Base-by-base conservation (phyloP, 2,888 invertebrate species). In the Aphelenchoides bicaudatus region DNA sequence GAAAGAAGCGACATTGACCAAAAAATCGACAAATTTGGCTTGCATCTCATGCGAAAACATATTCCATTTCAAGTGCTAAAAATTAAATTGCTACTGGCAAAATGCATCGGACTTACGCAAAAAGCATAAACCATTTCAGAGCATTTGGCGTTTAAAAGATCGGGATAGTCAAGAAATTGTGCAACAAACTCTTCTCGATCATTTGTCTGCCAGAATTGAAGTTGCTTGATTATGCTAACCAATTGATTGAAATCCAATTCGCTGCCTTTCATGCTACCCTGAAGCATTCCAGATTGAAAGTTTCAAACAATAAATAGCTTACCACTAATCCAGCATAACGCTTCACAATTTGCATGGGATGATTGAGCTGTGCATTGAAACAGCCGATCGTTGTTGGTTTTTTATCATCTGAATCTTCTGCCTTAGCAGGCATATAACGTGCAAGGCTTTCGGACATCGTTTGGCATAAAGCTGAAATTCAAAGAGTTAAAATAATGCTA, bases 131-230 rank as follows among this genome's bases (percentile, higher is more conserved):
- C 69, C 16, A 74, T 51, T 1, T 31, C 39, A 0, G 60, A 56
- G 23, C 68, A 72, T 43, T 61, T 56, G 3, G 39, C 57, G 23
- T 72, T 68, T 48, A 74, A 54, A 1, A 63, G 43, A 50, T 69
- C 64, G n/a, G 67, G 61, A 37, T 53, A 31, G 23, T 50, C 56
- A 6, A 72, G 46, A 52, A 74, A 73, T 53, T 74, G 65, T 23
- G 66, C 62, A 21, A 70, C 43, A 25, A 69, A 55, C 25, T 67
- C 65, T 2, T 59, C 31, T 39, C 64, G 64, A 1, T 66, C 61
- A 5, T 51, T 52, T 27, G 65, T 68, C 23, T 61, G 55, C 71
- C 70, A 68, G 3, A 48, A 51, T 3, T 64, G 61, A 31, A 72
- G 53, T 21, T 59, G 59, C 43, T 21, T 10, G 21, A 19, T 21